Evolutionary conservation across 2,113 vertebrate species (phyloP).

Genomic region (Turdus rufiventris): DNA sequence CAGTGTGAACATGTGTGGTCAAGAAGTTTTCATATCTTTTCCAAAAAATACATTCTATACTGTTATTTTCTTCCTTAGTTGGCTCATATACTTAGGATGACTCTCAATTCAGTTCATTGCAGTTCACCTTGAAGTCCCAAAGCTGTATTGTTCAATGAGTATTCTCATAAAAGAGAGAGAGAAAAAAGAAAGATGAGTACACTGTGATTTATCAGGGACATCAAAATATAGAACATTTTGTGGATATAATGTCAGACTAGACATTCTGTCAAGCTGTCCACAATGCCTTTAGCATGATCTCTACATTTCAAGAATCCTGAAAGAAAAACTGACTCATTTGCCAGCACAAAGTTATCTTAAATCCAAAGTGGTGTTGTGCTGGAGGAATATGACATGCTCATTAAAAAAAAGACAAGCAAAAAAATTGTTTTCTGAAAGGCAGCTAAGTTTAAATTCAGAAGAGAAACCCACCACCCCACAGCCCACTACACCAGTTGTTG

Average conservation of each 20-base stretch:
- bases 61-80: neutral
- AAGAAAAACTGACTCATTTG: neutral
- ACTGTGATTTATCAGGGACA: neutral
- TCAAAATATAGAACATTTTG: neutral
- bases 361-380: neutral
- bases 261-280: neutral
- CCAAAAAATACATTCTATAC: neutral
- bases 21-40: neutral
- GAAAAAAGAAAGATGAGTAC: neutral
- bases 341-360: neutral
- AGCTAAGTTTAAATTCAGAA: neutral
- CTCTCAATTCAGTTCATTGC: neutral
- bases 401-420: neutral
- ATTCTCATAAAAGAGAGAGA: neutral
- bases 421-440: neutral
- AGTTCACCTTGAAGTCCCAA: neutral
- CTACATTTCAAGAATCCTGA: neutral
- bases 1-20: neutral
- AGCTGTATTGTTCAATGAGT: neutral
- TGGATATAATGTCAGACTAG: neutral
- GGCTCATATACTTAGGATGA: neutral
- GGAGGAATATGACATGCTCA: neutral
- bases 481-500: neutral
- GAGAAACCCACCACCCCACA: neutral
- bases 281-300: neutral